Percentiles rank a stretch among this genome's conserved stretches.
Evolutionary conservation across 2,113 vertebrate genomes (phyloP).

Genomic region (Entelurus aequoreus): DNA sequence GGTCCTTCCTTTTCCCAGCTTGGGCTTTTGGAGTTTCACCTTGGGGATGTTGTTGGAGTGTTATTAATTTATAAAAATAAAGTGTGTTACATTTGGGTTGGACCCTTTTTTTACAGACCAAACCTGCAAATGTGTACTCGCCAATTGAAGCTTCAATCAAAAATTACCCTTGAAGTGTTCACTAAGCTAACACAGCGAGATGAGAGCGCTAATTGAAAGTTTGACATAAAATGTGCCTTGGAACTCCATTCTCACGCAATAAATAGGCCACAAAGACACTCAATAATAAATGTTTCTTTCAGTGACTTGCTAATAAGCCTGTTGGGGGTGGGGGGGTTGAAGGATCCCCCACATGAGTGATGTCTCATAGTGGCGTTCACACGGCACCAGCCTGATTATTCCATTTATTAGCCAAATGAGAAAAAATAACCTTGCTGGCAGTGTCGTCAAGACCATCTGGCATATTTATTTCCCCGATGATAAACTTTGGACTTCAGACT

Average conservation of each 20-base stretch:
- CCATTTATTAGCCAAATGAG: constrained; percentile 44
- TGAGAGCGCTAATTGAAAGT: background rate
- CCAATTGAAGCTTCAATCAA: too few species aligned
- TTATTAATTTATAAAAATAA: too few species aligned
- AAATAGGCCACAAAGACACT: background rate
- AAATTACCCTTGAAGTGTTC: too few species aligned
- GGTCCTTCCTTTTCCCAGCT: too few species aligned
- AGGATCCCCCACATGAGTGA: constrained; percentile 23
- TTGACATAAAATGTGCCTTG: background rate
- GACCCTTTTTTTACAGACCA: too few species aligned
- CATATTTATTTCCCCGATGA: constrained; percentile 29
- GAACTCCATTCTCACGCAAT: constrained; percentile 10
- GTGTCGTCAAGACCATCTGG: constrained; percentile 24
- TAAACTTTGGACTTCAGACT: constrained; percentile 35
- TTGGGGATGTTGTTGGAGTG: too few species aligned
- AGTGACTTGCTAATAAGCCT: constrained; percentile 53
- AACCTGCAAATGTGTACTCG: too few species aligned
- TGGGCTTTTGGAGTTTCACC: too few species aligned
- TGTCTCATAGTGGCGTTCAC: constrained; percentile 32
- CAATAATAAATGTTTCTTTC: constrained; percentile 51
- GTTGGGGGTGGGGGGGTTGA: constrained; percentile 30
- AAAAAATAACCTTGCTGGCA: constrained; percentile 34
- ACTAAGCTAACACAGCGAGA: too few species aligned
- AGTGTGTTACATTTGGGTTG: too few species aligned
- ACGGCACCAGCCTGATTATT: constrained; percentile 47